Evolutionary conservation across 2,113 vertebrate species (phyloP), one percentile per base, ranked within the genome.

Genomic region (Cyanoliseus patagonus): DNA sequence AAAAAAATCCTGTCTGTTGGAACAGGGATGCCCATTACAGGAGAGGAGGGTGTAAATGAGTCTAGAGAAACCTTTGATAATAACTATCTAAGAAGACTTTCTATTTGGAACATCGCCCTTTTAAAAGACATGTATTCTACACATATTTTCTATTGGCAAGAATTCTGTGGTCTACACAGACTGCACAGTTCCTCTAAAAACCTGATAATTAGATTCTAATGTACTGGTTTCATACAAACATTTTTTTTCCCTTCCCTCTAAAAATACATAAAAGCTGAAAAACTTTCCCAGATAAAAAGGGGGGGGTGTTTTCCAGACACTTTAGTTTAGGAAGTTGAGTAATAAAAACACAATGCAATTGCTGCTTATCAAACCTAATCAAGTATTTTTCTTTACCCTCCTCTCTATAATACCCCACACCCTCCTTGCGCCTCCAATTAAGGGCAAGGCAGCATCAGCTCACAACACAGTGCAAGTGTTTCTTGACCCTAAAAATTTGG

Each of bases 251-350:
- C 4, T 88, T 64, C 27, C 17, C 18, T 42, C 35, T 83, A 68
- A 82, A 94, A 90, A 76, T 17, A 44, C 1, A 44, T 5, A 67
- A 20, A 59, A 5, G 5, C 5, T 79, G 23, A 59, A 59, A 11
- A 17, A 37, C 49, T 78, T 75, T 8, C 14, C 1, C 3, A 51
- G 13, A 64, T 52, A 51, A 57, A 76, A 39, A 22, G 7, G 20
- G 2, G 2, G 2, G 9, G 33, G 19, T 3, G 7, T 1, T 2
- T 37, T 8, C 31, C 15, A 90, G 44, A 69, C 13, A 69, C 27
- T 70, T 82, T 37, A 69, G 69, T 69, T 76, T 27, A 66, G 39
- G 46, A 73, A 39, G 42, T 1, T 13, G 30, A 53, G 20, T 83
- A 53, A 67, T 55, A 8, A 70, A 88, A 92, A 17, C 4, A 70